phyloP scores from a whole-genome alignment of 2,888 invertebrate species.

The Tinea trinotella region DNA sequence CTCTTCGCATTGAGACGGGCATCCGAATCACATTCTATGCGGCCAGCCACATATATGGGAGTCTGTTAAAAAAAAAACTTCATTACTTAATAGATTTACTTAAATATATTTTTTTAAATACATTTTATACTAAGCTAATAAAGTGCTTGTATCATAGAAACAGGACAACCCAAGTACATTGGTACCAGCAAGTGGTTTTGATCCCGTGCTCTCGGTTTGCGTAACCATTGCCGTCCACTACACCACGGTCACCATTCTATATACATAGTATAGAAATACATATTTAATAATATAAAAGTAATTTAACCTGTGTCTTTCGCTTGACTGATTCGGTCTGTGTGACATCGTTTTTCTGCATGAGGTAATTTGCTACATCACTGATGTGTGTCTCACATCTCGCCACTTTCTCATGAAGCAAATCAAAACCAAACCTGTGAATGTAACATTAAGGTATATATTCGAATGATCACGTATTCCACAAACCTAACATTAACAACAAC shows the following conservation, averaged over 20 bases:
- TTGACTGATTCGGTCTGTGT: slow-evolving; percentile 50
- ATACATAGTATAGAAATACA: too few relatives aligned
- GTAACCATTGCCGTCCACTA: too few relatives aligned
- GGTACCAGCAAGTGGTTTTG: too few relatives aligned
- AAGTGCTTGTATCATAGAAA: too few relatives aligned
- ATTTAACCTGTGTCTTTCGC: slow-evolving; percentile 57
- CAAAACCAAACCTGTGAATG: slow-evolving; percentile 61
- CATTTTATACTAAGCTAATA: slow-evolving; percentile 1
- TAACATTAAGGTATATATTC: too few relatives aligned
- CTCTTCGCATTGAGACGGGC: slow-evolving; percentile 80
- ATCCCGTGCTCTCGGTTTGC: too few relatives aligned
- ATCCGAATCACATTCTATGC: slow-evolving; percentile 82
- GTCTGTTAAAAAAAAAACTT: slow-evolving; percentile 38
- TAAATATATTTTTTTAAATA: slow-evolving; percentile 15
- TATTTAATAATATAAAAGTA: too few relatives aligned
- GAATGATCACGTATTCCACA: too few relatives aligned
- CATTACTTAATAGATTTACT: too few relatives aligned
- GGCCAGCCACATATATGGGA: slow-evolving; percentile 73
- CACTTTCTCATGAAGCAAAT: slow-evolving; percentile 61
- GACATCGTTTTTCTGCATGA: slow-evolving; percentile 55
- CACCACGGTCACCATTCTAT: too few relatives aligned
- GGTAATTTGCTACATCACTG: slow-evolving; percentile 54
- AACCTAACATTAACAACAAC: slow-evolving; percentile 22
- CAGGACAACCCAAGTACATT: too few relatives aligned
- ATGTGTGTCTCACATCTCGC: slow-evolving; percentile 56